phyloP scores from a whole-genome alignment of 2,797 vertebrate genomes.

The Darevskia mixta region DNA sequence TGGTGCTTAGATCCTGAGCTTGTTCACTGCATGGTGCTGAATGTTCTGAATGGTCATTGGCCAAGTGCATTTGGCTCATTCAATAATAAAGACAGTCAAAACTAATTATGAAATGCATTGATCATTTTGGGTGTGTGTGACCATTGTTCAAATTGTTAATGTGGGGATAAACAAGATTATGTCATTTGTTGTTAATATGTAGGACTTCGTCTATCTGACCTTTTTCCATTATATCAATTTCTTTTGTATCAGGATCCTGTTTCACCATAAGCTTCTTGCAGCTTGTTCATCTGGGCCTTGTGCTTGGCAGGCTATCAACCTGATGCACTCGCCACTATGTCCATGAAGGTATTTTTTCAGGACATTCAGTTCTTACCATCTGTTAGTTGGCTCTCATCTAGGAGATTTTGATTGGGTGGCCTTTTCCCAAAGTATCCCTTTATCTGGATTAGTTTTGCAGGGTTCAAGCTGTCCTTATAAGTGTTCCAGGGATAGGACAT shows the following conservation, averaged over 20 bases:
- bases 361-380: conserved; percentile 70
- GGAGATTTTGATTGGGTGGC: conserved; percentile 63
- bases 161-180: neutral
- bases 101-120: neutral
- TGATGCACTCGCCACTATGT: conserved; percentile 23
- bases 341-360: conserved; percentile 56
- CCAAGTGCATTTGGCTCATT: neutral
- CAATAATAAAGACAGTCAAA: neutral
- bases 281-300: conserved; percentile 55
- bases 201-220: conserved; percentile 38
- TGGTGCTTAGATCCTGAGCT: neutral
- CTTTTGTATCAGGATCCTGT: conserved; percentile 15
- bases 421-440: conserved; percentile 60
- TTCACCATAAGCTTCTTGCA: conserved; percentile 30
- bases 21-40: neutral
- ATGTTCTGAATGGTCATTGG: neutral
- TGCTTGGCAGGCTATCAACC: conserved; percentile 45
- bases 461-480: conserved; percentile 69
- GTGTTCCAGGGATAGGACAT: conserved; percentile 45
- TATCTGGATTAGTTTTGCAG: conserved; percentile 67
- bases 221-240: conserved; percentile 16
- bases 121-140: neutral
- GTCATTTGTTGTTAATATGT: conserved; percentile 24
- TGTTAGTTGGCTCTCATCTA: conserved; percentile 70
- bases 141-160: neutral